Percentiles rank a stretch among this genome's conserved stretches.
Conservation (phyloP, 2,113 vertebrate genomes). For the Trichechus manatus region DNA sequence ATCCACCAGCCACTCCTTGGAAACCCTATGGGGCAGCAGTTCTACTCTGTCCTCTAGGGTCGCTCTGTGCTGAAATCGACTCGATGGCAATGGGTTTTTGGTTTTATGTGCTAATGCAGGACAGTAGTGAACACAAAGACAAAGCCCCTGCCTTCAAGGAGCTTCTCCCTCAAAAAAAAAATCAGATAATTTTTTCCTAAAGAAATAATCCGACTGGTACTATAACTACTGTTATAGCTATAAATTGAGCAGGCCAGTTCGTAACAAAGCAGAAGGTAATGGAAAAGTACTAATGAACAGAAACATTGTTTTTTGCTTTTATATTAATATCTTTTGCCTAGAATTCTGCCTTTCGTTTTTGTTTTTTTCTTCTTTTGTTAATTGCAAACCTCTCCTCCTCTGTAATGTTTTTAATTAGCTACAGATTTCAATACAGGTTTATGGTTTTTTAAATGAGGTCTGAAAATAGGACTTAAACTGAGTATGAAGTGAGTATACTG, state of each 20-base stretch:
- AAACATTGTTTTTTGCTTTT: not conserved
- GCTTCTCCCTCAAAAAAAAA: not conserved
- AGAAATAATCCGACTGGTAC: not conserved
- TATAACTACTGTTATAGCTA: not conserved
- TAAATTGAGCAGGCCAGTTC: not conserved
- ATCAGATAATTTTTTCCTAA: not conserved
- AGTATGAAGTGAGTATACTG: not conserved
- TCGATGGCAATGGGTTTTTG: too few species aligned
- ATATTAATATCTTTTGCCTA: not conserved
- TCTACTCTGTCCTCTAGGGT: too few species aligned
- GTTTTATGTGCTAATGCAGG: not conserved
- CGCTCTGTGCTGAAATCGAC: too few species aligned
- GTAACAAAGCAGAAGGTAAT: not conserved
- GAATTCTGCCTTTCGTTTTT: not conserved
- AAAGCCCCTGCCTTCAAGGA: not conserved
- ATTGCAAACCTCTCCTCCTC: not conserved
- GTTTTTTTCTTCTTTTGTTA: not conserved
- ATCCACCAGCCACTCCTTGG: too few species aligned
- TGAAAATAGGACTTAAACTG: not conserved
- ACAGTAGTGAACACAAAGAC: not conserved
- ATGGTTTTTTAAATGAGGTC: not conserved
- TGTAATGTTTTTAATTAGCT: not conserved
- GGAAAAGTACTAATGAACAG: not conserved
- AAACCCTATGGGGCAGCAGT: too few species aligned
- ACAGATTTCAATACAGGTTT: constrained; percentile 1